Conservation (phyloP, 2,888 invertebrate genomes). For the Calliscelio sp. region DNA sequence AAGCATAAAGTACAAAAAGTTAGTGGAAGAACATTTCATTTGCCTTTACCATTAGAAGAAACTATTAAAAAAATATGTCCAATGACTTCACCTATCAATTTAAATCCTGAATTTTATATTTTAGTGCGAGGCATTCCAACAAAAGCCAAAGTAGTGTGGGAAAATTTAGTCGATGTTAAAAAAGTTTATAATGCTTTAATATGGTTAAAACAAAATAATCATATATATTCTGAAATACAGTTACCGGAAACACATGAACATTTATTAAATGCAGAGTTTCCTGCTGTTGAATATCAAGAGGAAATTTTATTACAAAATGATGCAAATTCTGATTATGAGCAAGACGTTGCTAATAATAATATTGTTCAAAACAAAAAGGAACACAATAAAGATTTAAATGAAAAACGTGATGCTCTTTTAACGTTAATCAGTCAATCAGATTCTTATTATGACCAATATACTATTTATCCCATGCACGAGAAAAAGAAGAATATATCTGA, state of each 20-base stretch:
- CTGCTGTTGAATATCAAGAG: conserved; percentile 53
- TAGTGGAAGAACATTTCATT: conserved; percentile 78
- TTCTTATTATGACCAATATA: conserved; percentile 43
- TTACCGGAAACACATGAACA: conserved; percentile 66
- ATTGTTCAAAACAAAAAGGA: too few relatives aligned
- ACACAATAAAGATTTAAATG: background rate
- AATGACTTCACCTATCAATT: conserved; percentile 76
- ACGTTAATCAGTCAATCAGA: conserved; percentile 11
- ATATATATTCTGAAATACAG: conserved; percentile 75
- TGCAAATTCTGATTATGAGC: too few relatives aligned
- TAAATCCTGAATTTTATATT: conserved; percentile 78
- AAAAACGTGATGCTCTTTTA: conserved; percentile 27
- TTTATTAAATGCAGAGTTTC: conserved; percentile 45
- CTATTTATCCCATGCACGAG: conserved; percentile 47
- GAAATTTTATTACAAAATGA: too few relatives aligned
- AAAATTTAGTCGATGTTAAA: conserved; percentile 77
- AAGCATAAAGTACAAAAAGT: conserved; percentile 74
- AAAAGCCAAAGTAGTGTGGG: conserved; percentile 76
- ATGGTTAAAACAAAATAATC: conserved; percentile 77
- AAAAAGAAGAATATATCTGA: conserved; percentile 27
- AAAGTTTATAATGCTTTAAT: conserved; percentile 77
- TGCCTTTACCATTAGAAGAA: conserved; percentile 80
- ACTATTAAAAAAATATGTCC: conserved; percentile 79
- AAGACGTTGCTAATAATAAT: too few relatives aligned
- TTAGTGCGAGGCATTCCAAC: conserved; percentile 79